Base-by-base conservation (phyloP, 2,797 vertebrate genomes). In the Microctenopoma lineatum region DNA sequence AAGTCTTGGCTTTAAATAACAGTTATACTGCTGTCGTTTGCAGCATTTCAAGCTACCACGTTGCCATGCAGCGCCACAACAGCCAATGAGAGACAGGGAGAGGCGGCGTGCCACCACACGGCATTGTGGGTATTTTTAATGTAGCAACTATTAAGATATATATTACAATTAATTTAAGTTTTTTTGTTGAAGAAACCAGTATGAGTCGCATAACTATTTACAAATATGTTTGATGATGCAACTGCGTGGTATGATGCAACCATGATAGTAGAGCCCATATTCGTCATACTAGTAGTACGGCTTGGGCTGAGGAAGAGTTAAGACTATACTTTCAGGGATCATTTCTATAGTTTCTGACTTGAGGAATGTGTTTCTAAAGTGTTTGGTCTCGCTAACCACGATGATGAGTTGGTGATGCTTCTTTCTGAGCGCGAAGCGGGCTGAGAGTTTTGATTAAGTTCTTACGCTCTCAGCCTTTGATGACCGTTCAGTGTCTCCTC, bases 311-410 rank as follows among this genome's bases (percentile, higher is more conserved):
- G 1, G 5, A 0, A 0, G 0, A 0, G 7, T 42, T 38, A 93
- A 91, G 90, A 94, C 91, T 92, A 92, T 93, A 93, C 93, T 94
- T 93, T 92, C 92, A 93, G 92, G 92, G 92, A 93, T 93, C 90
- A 92, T 93, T 93, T 94, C 91, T 94, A 91, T 93, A 94, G 92
- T 91, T 18, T 0, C 0, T 81, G 0, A 91, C 87, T 90, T 56
- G 79, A 84, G 92, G 89, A 91, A 87, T 92, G 89, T 82, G 84
- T 75, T 90, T 85, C 87, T 69, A 92, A 88, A 75, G 1, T 70
- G 86, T 52, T 3, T 41, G 45, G 91, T 90, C 86, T 90, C 82
- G 69, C 85, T 70, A 83, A 8, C 87, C 91, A 91, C 81, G 89
- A 93, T 91, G 92, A 93, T 0, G 90, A 93, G 71, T 0, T 0